Evolutionary conservation across 2,888 invertebrate species (phyloP), one percentile per base, ranked within the genome.

Genomic region (Lobophora halterata): DNA sequence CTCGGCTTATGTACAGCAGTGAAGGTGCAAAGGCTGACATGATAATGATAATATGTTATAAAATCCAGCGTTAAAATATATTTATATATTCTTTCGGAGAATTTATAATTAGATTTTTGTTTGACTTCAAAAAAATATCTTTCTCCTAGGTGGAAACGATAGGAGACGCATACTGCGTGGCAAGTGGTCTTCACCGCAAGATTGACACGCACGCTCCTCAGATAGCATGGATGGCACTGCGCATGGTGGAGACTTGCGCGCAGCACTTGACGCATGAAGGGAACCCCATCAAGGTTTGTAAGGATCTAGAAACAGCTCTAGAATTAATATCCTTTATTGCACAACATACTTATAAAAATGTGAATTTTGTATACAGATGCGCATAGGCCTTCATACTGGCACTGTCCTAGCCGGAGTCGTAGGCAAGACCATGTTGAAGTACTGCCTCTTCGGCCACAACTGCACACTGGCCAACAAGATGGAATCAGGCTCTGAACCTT

Each of bases 391-490:
- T 3, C 97, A 98, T 65, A 96, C 97, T 0, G 97, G 97, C 0
- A 94, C 96, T 0, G 97, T 97, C 0, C 77, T 98, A 23, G 97
- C 97, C 1, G 98, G 97, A 0, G 96, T 98, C 0, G 97, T 98
- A 2, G 97, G 97, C 0, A 94, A 95, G 32, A 97, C 95, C 59
- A 96, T 96, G 96, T 92, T 96, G 11, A 91, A 97, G 55, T 98
- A 97, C 67, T 98, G 97, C 72, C 91, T 98, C 44, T 97, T 98
- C 64, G 97, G 98, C 0, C 97, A 97, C 76, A 97, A 97, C 71
- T 97, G 97, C 7, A 97, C 97, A 1, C 90, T 97, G 37, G 97
- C 97, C 28, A 98, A 98, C 80, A 97, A 97, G 87, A 97, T 98
- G 65, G 98, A 98, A 76, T 97, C 97, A 0, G 93, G 95, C 20